These are phyloP conservation scores for Apteryx mantelli DNA, from an alignment of 2,113 vertebrate species.

Conservation along the genomic window DNA sequence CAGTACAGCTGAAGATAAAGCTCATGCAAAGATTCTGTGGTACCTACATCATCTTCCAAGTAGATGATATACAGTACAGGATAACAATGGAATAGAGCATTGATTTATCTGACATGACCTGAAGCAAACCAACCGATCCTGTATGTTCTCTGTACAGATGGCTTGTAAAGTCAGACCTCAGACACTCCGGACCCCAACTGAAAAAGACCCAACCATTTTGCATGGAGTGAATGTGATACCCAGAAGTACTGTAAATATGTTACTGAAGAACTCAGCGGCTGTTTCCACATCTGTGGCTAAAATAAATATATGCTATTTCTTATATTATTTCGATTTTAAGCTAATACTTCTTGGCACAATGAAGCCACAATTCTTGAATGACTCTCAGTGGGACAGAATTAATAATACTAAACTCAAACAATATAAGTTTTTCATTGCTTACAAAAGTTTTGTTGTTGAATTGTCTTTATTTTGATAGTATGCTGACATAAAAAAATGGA, in stretches of 20 bases:
- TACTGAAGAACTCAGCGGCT: neutral
- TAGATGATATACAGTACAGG: neutral
- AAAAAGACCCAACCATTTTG: neutral
- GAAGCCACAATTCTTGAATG: neutral
- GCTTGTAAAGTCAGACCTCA: neutral
- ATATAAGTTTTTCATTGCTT: neutral
- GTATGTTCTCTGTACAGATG: neutral
- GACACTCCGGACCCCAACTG: neutral
- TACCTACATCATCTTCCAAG: neutral
- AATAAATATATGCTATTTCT: neutral
- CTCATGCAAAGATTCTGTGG: neutral
- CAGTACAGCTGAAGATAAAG: neutral
- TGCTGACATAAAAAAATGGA: neutral
- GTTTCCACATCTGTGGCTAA: neutral
- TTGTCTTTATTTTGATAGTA: neutral
- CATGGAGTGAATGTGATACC: neutral
- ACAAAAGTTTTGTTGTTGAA: neutral
- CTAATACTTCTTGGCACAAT: accelerated
- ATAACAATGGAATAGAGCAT: neutral
- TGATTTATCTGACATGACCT: neutral
- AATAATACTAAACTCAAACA: neutral
- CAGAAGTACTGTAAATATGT: neutral
- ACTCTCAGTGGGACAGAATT: neutral
- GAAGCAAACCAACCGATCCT: neutral
- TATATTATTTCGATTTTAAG: neutral